phyloP scores from a whole-genome alignment of 2,113 vertebrate species.

The Brachyistius frenatus region DNA sequence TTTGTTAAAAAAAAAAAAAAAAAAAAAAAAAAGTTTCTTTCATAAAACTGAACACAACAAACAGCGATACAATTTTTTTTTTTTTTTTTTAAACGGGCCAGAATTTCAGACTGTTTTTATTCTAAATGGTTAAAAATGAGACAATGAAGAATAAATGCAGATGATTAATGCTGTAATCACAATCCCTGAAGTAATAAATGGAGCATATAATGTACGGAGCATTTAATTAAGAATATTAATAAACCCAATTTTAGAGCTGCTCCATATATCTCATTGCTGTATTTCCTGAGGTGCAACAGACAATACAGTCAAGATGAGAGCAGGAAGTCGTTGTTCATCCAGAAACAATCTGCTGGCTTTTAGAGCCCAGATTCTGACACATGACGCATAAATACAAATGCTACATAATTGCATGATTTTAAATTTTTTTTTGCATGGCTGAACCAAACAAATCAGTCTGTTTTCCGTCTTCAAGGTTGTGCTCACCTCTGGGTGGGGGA shows the following conservation, averaged over 20 bases:
- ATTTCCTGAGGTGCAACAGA: neutral
- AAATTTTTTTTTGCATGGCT: slow-evolving; percentile 7
- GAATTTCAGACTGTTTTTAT: neutral
- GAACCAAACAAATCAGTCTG: slow-evolving; percentile 47
- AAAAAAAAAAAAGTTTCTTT: no score
- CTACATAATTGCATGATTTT: slow-evolving; percentile 32
- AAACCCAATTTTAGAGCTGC: neutral
- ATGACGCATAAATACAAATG: slow-evolving; percentile 32
- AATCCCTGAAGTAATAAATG: neutral
- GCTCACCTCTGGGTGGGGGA: slow-evolving; percentile 30
- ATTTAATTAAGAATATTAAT: slow-evolving; percentile 1
- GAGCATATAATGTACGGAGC: neutral
- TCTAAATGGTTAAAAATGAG: neutral
- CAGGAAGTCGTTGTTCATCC: slow-evolving; percentile 1
- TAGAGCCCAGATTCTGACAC: slow-evolving; percentile 7
- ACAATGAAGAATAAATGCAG: neutral
- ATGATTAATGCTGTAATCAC: neutral
- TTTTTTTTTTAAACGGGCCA: neutral
- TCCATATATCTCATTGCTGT: neutral
- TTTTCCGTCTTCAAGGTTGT: slow-evolving; percentile 56
- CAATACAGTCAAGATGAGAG: neutral
- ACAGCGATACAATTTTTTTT: neutral
- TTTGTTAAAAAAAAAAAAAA: no score
- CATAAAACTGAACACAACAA: no score
- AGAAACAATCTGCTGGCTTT: slow-evolving; percentile 32